phyloP scores from a whole-genome alignment of 2,113 vertebrate species.

The Myxocyprinus asiaticus region DNA sequence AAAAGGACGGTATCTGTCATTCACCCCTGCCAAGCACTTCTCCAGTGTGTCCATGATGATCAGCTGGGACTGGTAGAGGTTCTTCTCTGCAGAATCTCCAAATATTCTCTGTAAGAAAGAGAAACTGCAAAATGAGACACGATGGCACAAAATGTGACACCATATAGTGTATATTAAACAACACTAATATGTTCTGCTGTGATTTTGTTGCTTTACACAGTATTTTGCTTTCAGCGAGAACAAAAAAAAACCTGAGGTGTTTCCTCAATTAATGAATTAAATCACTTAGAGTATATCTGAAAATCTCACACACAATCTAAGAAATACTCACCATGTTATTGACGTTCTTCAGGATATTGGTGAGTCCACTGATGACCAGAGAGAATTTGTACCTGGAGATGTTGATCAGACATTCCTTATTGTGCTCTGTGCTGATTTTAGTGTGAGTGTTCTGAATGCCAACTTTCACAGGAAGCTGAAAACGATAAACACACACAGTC shows the following conservation, averaged over 20 bases:
- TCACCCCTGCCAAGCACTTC: constrained; percentile 98
- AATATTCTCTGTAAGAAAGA: constrained; percentile 85
- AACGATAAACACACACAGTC: constrained; percentile 1
- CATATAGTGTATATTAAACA: too few species aligned
- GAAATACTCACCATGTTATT: constrained; percentile 93
- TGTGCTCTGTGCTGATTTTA: constrained; percentile 98
- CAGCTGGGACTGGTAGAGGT: constrained; percentile 97
- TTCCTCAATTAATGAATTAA: too few species aligned
- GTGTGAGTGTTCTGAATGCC: constrained; percentile 95
- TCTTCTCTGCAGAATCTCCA: constrained; percentile 95
- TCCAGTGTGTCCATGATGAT: constrained; percentile 99
- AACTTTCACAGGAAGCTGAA: constrained; percentile 93
- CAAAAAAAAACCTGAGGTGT: too few species aligned
- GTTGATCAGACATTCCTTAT: constrained; percentile 98
- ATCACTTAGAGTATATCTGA: not conserved
- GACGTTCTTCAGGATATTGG: constrained; percentile 96
- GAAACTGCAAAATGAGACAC: not conserved
- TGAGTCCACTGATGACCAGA: constrained; percentile 96
- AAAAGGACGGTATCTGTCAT: constrained; percentile 52
- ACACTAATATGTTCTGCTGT: too few species aligned
- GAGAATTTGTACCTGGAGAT: constrained; percentile 99
- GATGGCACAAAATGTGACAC: not conserved
- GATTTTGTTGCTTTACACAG: too few species aligned
- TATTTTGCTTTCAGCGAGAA: too few species aligned
- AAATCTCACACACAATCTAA: not conserved